Conservation (phyloP, 2,113 vertebrate species). For the Lota lota region DNA sequence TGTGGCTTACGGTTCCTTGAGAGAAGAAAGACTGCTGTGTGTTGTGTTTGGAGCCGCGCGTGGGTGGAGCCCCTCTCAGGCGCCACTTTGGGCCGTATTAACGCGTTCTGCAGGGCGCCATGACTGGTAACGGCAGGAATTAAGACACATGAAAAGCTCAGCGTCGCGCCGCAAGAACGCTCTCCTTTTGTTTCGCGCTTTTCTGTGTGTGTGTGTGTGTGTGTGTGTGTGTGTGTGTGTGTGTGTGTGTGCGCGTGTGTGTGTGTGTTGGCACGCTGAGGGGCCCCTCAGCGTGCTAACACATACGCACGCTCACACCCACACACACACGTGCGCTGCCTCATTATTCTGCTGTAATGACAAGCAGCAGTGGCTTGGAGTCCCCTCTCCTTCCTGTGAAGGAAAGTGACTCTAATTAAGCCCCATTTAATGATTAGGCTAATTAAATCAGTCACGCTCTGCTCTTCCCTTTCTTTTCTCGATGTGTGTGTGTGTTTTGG, state of each 20-base stretch:
- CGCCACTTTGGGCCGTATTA: not conserved
- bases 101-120: slow-evolving; percentile 24
- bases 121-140: slow-evolving; percentile 29
- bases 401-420: slow-evolving; percentile 75
- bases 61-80: not conserved
- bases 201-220: no score
- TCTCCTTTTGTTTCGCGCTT: no score
- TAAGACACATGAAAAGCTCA: slow-evolving; percentile 43
- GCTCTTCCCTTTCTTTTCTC: slow-evolving; percentile 29
- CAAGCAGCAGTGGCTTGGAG: slow-evolving; percentile 59
- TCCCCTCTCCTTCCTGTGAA: slow-evolving; percentile 55
- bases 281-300: not conserved
- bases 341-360: slow-evolving; percentile 68
- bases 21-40: no score
- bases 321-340: slow-evolving; percentile 5
- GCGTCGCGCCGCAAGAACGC: not conserved
- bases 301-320: no score
- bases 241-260: no score
- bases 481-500: slow-evolving; percentile 36
- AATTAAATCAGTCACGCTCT: slow-evolving; percentile 71
- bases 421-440: slow-evolving; percentile 69
- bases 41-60: no score
- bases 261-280: slow-evolving; percentile 31
- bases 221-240: no score
- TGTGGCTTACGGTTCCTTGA: no score